Evolutionary conservation across 2,888 invertebrate species (phyloP), one percentile per base, ranked within the genome.

Genomic region (Slavum lentiscoides): DNA sequence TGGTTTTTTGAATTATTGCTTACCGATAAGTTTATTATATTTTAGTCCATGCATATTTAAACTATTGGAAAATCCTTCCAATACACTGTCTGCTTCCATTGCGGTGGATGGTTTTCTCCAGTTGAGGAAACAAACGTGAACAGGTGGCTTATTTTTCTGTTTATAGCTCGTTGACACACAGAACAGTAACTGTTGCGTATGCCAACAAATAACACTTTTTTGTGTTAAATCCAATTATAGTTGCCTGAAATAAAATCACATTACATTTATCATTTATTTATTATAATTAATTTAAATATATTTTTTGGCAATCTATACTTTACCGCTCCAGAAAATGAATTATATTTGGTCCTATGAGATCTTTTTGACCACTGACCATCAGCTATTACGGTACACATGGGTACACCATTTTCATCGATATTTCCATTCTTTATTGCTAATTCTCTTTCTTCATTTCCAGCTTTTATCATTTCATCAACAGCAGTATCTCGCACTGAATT

Each of bases 71-170:
- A 86, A 86, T 9, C 85, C 86, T 83, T 86, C 84, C 53, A 84
- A 80, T 21, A 86, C 84, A n/a, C 86, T 86, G 68, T 84, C 85
- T 0, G 85, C 83, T 83, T 86, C 86, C 64, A 64, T 64, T 9
- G 30, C 64, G 15, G 64, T 64, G 15, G 64, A 64, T 37, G 64
- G 37, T 37, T 64, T 64, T 64, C n/a, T 64, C 64, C 64, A 64
- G 37, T 64, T 37, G 15, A 64, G 37, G 19, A 64, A 64, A 64
- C 64, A 64, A 37, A 64, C 15, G 19, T 64, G 64, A 30, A 37
- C 37, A 37, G 64, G 64, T 30, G 64, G 30, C 37, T 64, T 37
- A 37, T 8, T 64, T 64, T 64, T 64, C 37, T 64, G 37, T 37
- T 37, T 37, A 9, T 15, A 21, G 68, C 68, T 68, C 49, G 43